Conservation (phyloP, 2,113 vertebrate genomes). For the Jaculus jaculus region DNA sequence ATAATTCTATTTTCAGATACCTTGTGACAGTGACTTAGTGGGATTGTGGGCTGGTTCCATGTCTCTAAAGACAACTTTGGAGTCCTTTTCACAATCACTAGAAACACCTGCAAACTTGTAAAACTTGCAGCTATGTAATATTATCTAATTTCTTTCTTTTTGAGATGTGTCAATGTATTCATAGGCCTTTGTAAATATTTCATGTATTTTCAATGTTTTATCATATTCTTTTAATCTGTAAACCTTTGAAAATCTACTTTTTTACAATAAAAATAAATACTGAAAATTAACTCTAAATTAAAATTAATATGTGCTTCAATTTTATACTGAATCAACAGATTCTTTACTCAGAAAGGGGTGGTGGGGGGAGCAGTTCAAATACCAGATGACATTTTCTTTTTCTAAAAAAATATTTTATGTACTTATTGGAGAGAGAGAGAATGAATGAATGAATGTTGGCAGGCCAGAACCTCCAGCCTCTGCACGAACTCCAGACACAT, state of each 20-base stretch:
- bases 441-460: too few species aligned
- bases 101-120: background rate
- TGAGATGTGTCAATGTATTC: too few species aligned
- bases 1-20: slow-evolving; percentile 33
- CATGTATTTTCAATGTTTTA: background rate
- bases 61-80: slow-evolving; percentile 16
- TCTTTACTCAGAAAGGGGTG: background rate
- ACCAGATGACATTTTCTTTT: background rate
- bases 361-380: background rate
- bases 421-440: too few species aligned
- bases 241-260: slow-evolving; percentile 23
- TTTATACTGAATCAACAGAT: background rate
- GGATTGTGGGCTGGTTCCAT: background rate
- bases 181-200: background rate
- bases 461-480: too few species aligned
- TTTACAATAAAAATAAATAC: background rate
- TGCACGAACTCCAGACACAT: too few species aligned
- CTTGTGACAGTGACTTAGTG: background rate
- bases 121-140: too few species aligned
- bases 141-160: too few species aligned
- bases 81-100: slow-evolving; percentile 23
- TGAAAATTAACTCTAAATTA: background rate
- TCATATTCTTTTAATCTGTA: background rate
- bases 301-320: background rate
- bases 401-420: too few species aligned